phyloP scores from a whole-genome alignment of 2,888 invertebrate genomes.

The Archips xylosteana region DNA sequence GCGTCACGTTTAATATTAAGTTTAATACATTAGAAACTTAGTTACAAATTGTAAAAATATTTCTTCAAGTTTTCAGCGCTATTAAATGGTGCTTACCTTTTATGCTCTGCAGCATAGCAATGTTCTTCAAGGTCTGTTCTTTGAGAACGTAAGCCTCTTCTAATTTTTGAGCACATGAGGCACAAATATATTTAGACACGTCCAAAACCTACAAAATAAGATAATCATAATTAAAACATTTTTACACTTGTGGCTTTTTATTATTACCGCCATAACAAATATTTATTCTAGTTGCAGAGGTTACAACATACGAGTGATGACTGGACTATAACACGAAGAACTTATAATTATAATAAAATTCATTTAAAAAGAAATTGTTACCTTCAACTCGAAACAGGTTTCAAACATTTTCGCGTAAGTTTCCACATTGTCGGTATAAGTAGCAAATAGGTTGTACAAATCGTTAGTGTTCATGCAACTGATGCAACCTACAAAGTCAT shows the following conservation, averaged over 20 bases:
- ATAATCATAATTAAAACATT: background rate
- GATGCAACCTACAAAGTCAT: constrained; percentile 80
- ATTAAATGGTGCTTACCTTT: constrained; percentile 56
- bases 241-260: background rate
- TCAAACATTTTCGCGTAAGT: constrained; percentile 78
- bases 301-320: constrained; percentile 8
- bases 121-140: constrained; percentile 64
- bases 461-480: constrained; percentile 78
- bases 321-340: constrained; percentile 6
- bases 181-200: constrained; percentile 71
- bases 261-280: background rate
- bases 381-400: constrained; percentile 78
- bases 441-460: constrained; percentile 82
- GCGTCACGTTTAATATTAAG: too few relatives aligned
- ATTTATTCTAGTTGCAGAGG: background rate
- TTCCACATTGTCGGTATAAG: constrained; percentile 72
- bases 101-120: constrained; percentile 64
- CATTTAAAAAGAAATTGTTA: constrained; percentile 49
- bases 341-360: constrained; percentile 22
- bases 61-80: too few relatives aligned
- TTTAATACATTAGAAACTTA: too few relatives aligned
- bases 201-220: constrained; percentile 61
- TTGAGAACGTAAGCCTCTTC: constrained; percentile 66
- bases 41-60: too few relatives aligned
- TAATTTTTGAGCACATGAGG: constrained; percentile 66